These are phyloP conservation scores for Protonibea diacanthus DNA, from an alignment of 2,797 vertebrate genomes.

Conservation along the genomic window DNA sequence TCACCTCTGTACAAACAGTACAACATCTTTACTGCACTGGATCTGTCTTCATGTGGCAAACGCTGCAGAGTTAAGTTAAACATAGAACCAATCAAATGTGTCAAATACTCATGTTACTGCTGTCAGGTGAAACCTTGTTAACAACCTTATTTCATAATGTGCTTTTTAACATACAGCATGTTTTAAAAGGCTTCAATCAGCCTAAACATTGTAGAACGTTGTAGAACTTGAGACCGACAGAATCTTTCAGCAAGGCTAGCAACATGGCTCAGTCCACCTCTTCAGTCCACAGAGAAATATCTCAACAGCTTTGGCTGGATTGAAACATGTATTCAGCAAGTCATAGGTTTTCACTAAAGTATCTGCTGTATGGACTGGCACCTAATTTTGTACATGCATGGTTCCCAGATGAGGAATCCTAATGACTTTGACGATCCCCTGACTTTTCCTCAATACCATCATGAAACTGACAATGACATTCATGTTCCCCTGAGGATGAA, in stretches of 20 bases:
- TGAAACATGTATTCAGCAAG: background rate
- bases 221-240: background rate
- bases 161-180: background rate
- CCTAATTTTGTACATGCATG: background rate
- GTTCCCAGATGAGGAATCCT: background rate
- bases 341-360: background rate
- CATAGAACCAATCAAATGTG: background rate
- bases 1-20: constrained; percentile 26
- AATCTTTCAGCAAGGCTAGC: background rate
- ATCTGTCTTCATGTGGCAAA: constrained; percentile 34
- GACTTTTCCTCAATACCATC: background rate
- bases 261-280: background rate
- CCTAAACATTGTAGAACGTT: no score
- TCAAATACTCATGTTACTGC: constrained; percentile 1
- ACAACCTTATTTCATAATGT: background rate
- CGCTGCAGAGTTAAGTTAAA: constrained; percentile 9
- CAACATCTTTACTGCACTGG: background rate
- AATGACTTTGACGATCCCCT: background rate
- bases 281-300: background rate
- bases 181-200: background rate
- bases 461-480: background rate
- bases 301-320: background rate
- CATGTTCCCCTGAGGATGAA: background rate
- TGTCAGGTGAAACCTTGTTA: background rate
- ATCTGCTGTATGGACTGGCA: background rate